Base-by-base conservation (phyloP, 2,888 invertebrate genomes). In the Netelia inedita region DNA sequence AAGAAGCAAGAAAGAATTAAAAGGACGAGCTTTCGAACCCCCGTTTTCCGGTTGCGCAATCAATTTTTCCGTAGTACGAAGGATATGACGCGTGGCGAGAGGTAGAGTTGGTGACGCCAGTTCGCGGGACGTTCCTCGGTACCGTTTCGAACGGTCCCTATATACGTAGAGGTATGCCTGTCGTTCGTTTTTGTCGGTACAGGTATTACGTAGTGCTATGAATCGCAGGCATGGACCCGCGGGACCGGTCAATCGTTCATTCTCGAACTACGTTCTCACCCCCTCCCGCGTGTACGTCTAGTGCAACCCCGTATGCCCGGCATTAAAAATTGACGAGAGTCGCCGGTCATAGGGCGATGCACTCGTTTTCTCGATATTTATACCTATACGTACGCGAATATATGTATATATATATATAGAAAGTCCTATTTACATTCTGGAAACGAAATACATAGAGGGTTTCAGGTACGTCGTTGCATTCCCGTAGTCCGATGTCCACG, bases 251-350 rank as follows among this genome's bases (percentile, higher is more conserved):
- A 79, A 82, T 82, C 78, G 78, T 66, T 43, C 46, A 1, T 57
- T 65, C 63, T 53, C 35, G 50, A 3, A 1, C 23, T 21, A 5
- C 28, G 5, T 10, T 53, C 10, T 53, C n/a, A n/a, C n/a, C 43
- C 19, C 46, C 16, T 8, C 53, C 19, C 61, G 14, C 10, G 21
- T 2, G 19, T 19, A 16, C 10, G 21, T 28, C 28, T 28, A 3
- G 11, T 43, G 11, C 59, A 14, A 41, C n/a, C 21, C 61, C 57
- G 35, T 46, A 28, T 28, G 84, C 68, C 57, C 76, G 71, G 85
- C 85, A 86, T 88, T 86, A 89, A 89, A 89, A 89, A 88, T 89
- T 88, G 87, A 89, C 85, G 86, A 74, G 79, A 85, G 28, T 53
- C 50, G 3, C 19, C 23, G 65, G 19, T 8, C 50, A 28, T 28